Evolutionary conservation across 2,888 invertebrate genomes (phyloP).

Genomic region (Parthenolecanium corni): DNA sequence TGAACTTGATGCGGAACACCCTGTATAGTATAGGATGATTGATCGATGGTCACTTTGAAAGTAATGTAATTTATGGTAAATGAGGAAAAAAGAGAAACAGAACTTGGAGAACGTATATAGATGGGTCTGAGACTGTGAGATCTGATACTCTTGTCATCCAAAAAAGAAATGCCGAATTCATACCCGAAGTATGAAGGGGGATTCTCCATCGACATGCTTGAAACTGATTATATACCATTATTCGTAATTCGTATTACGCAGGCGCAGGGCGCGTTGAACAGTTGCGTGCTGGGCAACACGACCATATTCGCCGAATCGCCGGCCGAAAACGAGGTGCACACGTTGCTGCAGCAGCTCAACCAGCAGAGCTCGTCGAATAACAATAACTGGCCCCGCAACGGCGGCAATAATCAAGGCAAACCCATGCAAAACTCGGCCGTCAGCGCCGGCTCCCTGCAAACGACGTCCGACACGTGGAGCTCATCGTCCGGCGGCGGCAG

Average conservation of each 20-base stretch:
- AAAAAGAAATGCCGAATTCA: too few relatives aligned
- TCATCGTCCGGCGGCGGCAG: constrained; percentile 40
- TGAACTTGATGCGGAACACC: too few relatives aligned
- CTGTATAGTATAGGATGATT: too few relatives aligned
- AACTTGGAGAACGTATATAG: too few relatives aligned
- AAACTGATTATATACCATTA: too few relatives aligned
- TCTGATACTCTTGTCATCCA: too few relatives aligned
- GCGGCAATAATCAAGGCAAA: constrained; percentile 28
- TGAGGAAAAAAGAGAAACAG: too few relatives aligned
- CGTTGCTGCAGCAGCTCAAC: constrained; percentile 70
- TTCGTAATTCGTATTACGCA: constrained; percentile 39
- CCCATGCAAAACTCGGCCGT: constrained; percentile 17
- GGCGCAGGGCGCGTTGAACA: constrained; percentile 92
- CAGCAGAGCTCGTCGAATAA: constrained; percentile 48
- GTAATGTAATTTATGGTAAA: too few relatives aligned
- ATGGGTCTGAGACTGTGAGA: too few relatives aligned
- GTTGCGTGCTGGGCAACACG: constrained; percentile 88
- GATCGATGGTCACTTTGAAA: too few relatives aligned
- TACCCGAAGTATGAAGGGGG: too few relatives aligned
- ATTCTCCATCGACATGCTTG: too few relatives aligned
- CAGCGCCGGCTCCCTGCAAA: constrained; percentile 34
- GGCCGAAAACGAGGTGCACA: constrained; percentile 76
- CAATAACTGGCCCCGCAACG: constrained; percentile 34
- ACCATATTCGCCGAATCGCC: constrained; percentile 92
- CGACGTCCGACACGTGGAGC: constrained; percentile 46